phyloP scores from a whole-genome alignment of 2,797 vertebrate genomes.

The Pampus argenteus region DNA sequence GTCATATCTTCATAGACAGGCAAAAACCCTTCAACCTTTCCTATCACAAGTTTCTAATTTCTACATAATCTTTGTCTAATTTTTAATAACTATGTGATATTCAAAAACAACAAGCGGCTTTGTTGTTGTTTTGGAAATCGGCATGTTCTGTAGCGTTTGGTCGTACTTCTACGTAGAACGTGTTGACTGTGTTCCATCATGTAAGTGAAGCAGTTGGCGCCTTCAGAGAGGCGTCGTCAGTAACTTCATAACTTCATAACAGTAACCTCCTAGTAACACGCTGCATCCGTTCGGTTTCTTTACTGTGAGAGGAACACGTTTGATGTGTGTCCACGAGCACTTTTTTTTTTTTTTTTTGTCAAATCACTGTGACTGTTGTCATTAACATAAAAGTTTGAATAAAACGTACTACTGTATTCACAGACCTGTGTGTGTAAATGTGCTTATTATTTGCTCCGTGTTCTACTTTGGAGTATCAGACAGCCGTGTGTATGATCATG shows the following conservation, averaged over 20 bases:
- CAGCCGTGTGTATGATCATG: too few relatives aligned
- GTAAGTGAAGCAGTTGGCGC: conserved; percentile 46
- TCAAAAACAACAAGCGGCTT: conserved; percentile 41
- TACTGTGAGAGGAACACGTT: conserved; percentile 35
- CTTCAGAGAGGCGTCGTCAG: conserved; percentile 44
- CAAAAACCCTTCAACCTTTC: conserved; percentile 21
- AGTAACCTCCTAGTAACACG: conserved; percentile 39
- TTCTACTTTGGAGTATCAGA: not conserved
- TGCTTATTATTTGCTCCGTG: conserved; percentile 14
- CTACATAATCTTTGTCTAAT: conserved; percentile 50
- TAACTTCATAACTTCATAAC: too few relatives aligned
- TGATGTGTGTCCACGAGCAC: conserved; percentile 60
- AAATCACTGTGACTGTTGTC: conserved; percentile 73
- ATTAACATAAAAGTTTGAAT: conserved; percentile 67
- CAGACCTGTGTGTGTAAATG: conserved; percentile 35
- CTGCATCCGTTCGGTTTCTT: conserved; percentile 30
- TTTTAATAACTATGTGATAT: conserved; percentile 56
- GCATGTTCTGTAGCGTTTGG: conserved; percentile 54
- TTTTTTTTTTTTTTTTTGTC: conserved; percentile 56
- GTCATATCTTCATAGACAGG: conserved; percentile 21
- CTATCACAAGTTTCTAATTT: conserved; percentile 50
- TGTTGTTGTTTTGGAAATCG: conserved; percentile 38
- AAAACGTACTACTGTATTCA: conserved; percentile 69
- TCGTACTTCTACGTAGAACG: conserved; percentile 41
- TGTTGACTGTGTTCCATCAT: conserved; percentile 49